Evolutionary conservation across 1,140 invertebrate genomes (phyloP), one percentile per base, ranked within the genome.

Genomic region (Drosophila trapezifrons): DNA sequence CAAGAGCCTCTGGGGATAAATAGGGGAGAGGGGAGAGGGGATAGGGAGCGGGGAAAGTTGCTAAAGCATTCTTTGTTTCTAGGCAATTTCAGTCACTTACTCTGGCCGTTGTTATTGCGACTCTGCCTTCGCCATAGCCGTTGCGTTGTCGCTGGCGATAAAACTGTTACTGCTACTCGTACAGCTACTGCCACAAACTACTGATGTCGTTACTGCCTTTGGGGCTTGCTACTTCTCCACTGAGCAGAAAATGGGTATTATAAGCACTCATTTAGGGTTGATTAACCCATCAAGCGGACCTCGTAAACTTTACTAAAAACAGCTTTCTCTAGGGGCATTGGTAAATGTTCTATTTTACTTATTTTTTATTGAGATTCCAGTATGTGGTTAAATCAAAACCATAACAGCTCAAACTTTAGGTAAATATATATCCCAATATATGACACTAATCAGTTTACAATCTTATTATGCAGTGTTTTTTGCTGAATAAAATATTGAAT

Each of bases 1-100:
- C 38, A 64, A 49, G 60, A 58, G 45, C 32, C 58, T 13, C 46
- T 55, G 22, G 22, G 29, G 17, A 6, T 20, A 42, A 27, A 49
- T 20, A 20, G 29, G 10, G 49, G 27, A 1, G 9, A 37, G 32
- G 32, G 17, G n/a, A n/a, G 3, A 32, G 49, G 29, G 49, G 27
- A 1, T 9, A 37, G 32, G 32, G 17, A 22, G 22, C 22, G 29
- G 29, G 60, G 46, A 25, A 37, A 29, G 40, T 35, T 20, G 37
- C 47, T 56, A 32, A 57, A 47, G 60, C 54, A 65, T 70, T 63
- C 60, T 78, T 81, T 79, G 83, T 82, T 79, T 87, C 76, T 58
- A 76, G 79, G 67, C 66, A 79, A 87, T 79, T 86, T 72, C 56
- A 74, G 66, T 69, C 57, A 79, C 72, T 76, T 79, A 76, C 65